Base-by-base conservation (phyloP, 37 sponge, comb jelly and placozoan genomes). In the Agelas oroides region DNA sequence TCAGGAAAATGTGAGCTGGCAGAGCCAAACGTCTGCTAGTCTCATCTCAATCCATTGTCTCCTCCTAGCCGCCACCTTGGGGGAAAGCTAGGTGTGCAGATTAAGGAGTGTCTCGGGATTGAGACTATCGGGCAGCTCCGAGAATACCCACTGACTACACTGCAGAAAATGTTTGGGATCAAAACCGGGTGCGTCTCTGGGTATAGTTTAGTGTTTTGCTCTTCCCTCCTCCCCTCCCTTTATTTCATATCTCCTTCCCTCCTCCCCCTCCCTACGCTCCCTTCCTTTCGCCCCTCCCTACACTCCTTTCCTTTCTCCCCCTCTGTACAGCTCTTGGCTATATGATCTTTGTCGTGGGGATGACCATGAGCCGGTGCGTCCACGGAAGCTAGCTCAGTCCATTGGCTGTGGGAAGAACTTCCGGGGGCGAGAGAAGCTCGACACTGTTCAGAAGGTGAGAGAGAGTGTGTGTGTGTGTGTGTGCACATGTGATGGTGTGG, bases 331-430 rank as follows among this genome's bases (percentile, higher is more conserved):
- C 8, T 18, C 52, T 2, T 95, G 96, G 96, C 67, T 97, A 30
- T 84, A 86, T 77, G 59, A 87, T 24, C 32, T 93, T 27, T 94
- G 92, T 33, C 74, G 90, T n/a, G 97, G 97, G 5, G 65, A 84
- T 21, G 87, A 91, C 39, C 21, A 67, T 30, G 97, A 97, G 73
- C 89, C 89, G 5, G 84, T 97, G 25, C 82, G 87, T 25, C 40
- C 60, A 12, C 77, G 92, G 28, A 53, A 72, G 2, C 75, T 97
- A 17, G 56, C 92, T 18, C 92, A 89, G 79, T 89, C 89, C 1
- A 80, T 91, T 81, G 86, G 92, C 53, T 93, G 94, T 83, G 91
- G 94, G 19, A 97, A 97, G 75, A 94, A 97, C 80, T 97, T 97
- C 71, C 77, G 32, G 19, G 89, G 89, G 5, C 73, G 63, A n/a